Percentiles rank a stretch among this genome's conserved stretches.
phyloP scores from a whole-genome alignment of 1,140 invertebrate genomes.

The Drosophila ogumai region DNA sequence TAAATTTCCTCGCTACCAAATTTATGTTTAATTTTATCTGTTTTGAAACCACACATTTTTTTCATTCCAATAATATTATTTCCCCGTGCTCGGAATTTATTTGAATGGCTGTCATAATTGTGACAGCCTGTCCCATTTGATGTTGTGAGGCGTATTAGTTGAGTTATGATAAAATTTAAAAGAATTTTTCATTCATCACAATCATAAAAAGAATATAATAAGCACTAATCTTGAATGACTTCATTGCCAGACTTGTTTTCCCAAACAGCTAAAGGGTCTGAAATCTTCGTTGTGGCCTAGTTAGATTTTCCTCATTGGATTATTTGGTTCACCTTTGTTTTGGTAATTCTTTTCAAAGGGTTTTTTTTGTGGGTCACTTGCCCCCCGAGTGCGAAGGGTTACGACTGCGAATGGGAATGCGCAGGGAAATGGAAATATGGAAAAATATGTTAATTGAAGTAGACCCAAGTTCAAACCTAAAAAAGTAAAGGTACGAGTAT shows the following conservation, averaged over 20 bases:
- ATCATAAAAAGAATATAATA: constrained; percentile 10
- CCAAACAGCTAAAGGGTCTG: constrained; percentile 18
- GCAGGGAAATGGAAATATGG: constrained; percentile 33
- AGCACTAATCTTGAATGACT: constrained; percentile 10
- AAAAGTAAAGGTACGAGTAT: constrained; percentile 14
- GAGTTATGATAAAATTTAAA: not conserved
- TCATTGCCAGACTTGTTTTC: constrained; percentile 4
- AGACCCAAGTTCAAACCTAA: constrained; percentile 31
- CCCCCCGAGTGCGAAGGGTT: constrained; percentile 39
- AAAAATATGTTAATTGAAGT: constrained; percentile 60
- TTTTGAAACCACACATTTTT: constrained; percentile 9
- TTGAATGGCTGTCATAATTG: constrained; percentile 16
- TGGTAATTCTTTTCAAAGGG: constrained; percentile 28
- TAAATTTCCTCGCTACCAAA: not conserved
- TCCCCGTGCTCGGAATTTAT: constrained; percentile 4
- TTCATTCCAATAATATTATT: constrained; percentile 7
- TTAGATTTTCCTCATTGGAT: constrained; percentile 40
- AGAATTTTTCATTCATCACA: not conserved
- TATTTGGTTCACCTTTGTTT: constrained; percentile 44
- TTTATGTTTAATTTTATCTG: constrained; percentile 1
- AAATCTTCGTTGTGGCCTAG: constrained; percentile 37
- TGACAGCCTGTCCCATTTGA: constrained; percentile 6
- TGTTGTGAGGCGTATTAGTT: constrained; percentile 6
- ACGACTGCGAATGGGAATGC: constrained; percentile 11
- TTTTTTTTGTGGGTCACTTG: constrained; percentile 48